Percentiles rank a stretch among this genome's conserved stretches.
Conservation (phyloP, 2,113 vertebrate species). For the Terrapene triunguis region DNA sequence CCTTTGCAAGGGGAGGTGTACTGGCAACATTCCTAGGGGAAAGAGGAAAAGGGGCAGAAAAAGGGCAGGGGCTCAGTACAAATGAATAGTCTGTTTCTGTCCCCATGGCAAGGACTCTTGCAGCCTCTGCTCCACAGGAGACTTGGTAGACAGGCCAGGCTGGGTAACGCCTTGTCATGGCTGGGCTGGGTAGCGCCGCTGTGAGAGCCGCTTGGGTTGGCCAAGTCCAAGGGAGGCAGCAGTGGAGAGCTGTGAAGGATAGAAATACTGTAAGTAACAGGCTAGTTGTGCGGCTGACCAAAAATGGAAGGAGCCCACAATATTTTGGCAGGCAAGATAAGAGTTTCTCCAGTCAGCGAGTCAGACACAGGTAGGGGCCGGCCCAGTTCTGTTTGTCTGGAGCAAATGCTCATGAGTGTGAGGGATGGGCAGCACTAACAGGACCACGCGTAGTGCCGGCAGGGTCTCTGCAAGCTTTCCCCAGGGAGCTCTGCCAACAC, state of each 20-base stretch:
- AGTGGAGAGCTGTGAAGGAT: conserved; percentile 47
- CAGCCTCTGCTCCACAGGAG: background rate
- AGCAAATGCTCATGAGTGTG: background rate
- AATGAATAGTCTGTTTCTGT: background rate
- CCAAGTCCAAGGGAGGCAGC: background rate
- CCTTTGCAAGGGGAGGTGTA: background rate
- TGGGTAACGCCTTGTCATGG: background rate
- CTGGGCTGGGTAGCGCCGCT: conserved; percentile 67
- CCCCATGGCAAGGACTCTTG: background rate
- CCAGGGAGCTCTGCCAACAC: background rate
- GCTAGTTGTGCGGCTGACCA: background rate
- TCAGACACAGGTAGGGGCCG: background rate
- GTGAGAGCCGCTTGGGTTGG: conserved; percentile 68
- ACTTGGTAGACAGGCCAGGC: background rate
- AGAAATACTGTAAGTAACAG: background rate
- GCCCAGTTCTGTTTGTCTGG: background rate
- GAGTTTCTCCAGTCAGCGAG: background rate
- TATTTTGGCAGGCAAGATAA: background rate
- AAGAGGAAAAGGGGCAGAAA: background rate
- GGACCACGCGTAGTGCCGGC: background rate
- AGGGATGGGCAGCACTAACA: background rate
- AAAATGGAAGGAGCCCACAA: background rate
- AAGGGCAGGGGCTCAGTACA: background rate
- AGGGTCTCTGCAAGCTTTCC: background rate
- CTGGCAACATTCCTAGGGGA: too few relatives aligned